Evolutionary conservation across 2,113 vertebrate genomes (phyloP).

Genomic region (Piprites chloris): DNA sequence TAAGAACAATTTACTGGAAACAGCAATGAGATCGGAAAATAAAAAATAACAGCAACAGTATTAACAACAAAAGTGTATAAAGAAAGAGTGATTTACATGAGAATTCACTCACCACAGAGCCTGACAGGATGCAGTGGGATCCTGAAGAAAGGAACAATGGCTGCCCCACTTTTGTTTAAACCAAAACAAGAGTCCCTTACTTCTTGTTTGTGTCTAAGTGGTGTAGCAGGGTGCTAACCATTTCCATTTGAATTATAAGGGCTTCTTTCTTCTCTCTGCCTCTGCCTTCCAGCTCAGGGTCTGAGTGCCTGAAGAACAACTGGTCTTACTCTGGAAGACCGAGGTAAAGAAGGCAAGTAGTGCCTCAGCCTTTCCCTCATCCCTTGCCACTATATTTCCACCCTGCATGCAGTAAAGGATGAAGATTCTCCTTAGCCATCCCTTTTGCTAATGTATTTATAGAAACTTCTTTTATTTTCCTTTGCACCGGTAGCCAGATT

Average conservation of each 20-base stretch:
- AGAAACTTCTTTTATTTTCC: not conserved
- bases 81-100: not conserved
- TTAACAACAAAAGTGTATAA: not conserved
- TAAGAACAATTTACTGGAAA: not conserved
- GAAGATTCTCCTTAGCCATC: too few species aligned
- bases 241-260: not conserved
- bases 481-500: not conserved
- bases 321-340: not conserved
- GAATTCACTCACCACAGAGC: not conserved
- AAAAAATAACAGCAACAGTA: not conserved
- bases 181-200: not conserved
- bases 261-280: not conserved
- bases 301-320: not conserved
- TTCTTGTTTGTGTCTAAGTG: not conserved
- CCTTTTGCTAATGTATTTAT: not conserved
- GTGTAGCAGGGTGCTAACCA: not conserved
- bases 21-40: not conserved
- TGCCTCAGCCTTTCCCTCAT: not conserved
- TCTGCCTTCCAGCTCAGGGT: not conserved
- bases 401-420: not conserved
- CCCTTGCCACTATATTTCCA: not conserved
- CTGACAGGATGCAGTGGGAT: not conserved
- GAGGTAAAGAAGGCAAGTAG: not conserved
- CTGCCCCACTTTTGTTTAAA: not conserved
- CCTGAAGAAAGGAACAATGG: not conserved